phyloP scores from a whole-genome alignment of 64 coral and sea anemone genomes.

The Actinia tenebrosa region DNA sequence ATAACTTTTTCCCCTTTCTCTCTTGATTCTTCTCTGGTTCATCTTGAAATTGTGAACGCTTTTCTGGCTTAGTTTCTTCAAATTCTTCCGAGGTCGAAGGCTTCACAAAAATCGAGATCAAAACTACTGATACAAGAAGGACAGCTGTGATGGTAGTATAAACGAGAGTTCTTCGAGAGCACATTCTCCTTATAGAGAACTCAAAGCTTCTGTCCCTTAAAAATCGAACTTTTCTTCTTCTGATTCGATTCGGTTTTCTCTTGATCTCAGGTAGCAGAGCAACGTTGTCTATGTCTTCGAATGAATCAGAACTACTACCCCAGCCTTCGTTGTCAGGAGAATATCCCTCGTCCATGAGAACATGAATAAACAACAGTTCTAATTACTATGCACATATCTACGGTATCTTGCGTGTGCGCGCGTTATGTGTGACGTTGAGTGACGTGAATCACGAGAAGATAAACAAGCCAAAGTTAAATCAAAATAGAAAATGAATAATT shows the following conservation, averaged over 20 bases:
- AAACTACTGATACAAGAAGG: conserved; percentile 6
- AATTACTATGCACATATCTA: conserved; percentile 18
- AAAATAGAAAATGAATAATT: too few species aligned
- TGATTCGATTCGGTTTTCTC: neutral
- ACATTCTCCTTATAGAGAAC: conserved; percentile 13
- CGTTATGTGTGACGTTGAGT: conserved; percentile 9
- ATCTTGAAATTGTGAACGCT: neutral
- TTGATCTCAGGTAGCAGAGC: conserved; percentile 10
- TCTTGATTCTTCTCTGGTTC: neutral
- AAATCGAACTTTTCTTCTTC: conserved; percentile 9
- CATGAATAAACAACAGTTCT: conserved; percentile 29
- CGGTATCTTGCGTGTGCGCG: conserved; percentile 7
- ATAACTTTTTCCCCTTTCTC: neutral
- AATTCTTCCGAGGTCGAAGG: conserved; percentile 26
- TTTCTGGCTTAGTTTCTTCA: neutral
- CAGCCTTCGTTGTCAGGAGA: neutral
- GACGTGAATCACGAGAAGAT: neutral
- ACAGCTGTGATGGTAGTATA: conserved; percentile 25
- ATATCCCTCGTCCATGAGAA: conserved; percentile 25
- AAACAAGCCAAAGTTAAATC: neutral
- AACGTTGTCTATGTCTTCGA: conserved; percentile 14
- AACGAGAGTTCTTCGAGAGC: conserved; percentile 10
- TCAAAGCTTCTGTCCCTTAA: neutral
- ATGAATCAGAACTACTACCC: neutral
- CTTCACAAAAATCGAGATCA: conserved; percentile 25